A percentile compares a stretch with the other conserved stretches of the same genome.
These are phyloP conservation scores for Myotis yumanensis DNA, from an alignment of 2,113 vertebrate genomes.

Conservation along the genomic window DNA sequence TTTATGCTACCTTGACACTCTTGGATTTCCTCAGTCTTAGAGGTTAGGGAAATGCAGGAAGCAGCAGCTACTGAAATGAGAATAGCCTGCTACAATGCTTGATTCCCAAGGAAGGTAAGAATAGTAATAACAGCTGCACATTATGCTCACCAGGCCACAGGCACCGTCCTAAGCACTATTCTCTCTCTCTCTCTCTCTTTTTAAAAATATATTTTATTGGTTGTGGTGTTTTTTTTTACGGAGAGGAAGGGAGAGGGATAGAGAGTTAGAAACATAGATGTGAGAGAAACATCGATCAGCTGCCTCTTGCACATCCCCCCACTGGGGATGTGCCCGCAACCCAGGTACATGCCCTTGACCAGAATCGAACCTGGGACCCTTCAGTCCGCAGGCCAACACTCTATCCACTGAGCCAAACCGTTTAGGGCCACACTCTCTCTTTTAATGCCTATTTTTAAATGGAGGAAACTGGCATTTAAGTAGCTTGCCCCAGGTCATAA, in stretches of 20 bases:
- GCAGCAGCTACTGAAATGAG: neutral
- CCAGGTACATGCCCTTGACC: no score
- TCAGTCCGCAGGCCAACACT: no score
- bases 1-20: neutral
- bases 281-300: no score
- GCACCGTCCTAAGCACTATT: neutral
- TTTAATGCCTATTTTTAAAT: neutral
- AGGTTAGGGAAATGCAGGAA: neutral
- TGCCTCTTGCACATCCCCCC: no score
- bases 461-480: neutral
- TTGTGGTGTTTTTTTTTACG: no score
- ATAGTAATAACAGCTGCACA: neutral
- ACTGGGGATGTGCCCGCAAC: no score
- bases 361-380: no score
- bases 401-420: no score
- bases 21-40: neutral
- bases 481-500: neutral
- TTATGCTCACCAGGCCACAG: neutral
- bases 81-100: rapidly evolving
- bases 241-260: no score
- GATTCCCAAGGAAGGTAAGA: neutral
- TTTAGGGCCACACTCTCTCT: neutral
- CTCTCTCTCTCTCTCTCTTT: no score
- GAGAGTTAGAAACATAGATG: no score
- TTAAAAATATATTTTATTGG: no score